Evolutionary conservation across 2,797 vertebrate species (phyloP), one percentile per base, ranked within the genome.

Genomic region (Philypnodon macrostomus): DNA sequence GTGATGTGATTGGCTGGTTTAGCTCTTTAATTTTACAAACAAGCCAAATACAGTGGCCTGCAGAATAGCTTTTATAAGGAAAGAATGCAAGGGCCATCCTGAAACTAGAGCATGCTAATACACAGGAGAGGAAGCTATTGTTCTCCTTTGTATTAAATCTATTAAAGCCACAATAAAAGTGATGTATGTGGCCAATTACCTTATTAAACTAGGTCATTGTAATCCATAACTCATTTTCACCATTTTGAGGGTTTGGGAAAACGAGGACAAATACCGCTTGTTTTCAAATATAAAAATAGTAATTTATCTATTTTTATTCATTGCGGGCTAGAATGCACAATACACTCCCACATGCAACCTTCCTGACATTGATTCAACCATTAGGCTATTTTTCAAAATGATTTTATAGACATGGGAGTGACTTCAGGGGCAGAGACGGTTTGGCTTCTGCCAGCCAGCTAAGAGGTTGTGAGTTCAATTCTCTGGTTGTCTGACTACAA

Each of bases 141-240:
- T 39, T 40, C 31, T 23, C 21, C 21, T 52, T 42, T 31, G 42
- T 54, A 42, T 58, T 37, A 60, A 53, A 78, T 69, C 38, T 40
- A 26, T 67, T 61, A 64, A 70, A 61, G 45, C n/a, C 37, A 68
- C 45, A 51, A 34, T 51, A 58, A 39, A 70, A 68, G 64, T 73
- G 31, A 82, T 78, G 52, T 53, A 73, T 73, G 69, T 75, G 34
- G 35, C 23, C 54, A 63, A 79, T 84, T 72, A 79, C 37, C 46
- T 70, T 48, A 70, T 79, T 81, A 71, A 84, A 84, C 31, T 75
- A 70, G 77, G 72, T 72, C 75, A 80, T 21, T 17, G 42, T 58
- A 65, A 83, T 87, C 79, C 65, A 82, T 84, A 79, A 73, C 47
- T 81, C 65, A 68, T 79, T 81, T 74, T 65, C 49, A 54, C 30